Percentiles rank a stretch among this genome's conserved stretches.
Conservation (phyloP, 2,113 vertebrate species). For the Danionella cerebrum region DNA sequence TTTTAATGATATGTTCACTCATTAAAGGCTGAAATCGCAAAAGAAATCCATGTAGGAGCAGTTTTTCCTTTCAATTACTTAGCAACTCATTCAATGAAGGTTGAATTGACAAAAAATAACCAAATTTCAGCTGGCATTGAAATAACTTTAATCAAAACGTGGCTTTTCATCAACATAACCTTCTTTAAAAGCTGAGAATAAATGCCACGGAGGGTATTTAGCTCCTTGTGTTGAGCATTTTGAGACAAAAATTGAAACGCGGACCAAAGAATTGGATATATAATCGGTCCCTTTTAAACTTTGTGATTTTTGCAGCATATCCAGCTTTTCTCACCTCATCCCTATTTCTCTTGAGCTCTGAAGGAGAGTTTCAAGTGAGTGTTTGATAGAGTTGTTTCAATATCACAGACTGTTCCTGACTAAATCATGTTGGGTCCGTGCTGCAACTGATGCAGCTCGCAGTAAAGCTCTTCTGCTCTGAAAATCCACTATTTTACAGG, state of each 20-base stretch:
- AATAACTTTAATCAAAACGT: background rate
- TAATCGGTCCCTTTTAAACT: background rate
- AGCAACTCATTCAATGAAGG: background rate
- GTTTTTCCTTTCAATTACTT: background rate
- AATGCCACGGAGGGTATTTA: background rate
- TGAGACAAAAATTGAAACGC: background rate
- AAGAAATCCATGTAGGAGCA: background rate
- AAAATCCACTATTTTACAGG: no score
- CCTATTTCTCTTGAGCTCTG: background rate
- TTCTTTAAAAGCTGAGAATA: background rate
- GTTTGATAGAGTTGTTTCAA: constrained; percentile 10
- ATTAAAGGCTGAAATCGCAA: background rate
- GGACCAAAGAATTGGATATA: background rate
- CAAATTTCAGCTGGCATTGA: background rate
- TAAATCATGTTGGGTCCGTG: background rate
- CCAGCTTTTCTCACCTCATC: background rate
- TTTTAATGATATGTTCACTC: background rate
- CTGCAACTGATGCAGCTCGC: no score
- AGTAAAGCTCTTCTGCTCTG: no score
- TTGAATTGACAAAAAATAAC: background rate
- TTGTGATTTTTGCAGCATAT: background rate
- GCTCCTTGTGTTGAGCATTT: background rate
- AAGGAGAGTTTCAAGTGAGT: background rate
- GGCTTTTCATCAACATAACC: background rate
- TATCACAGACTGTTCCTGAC: background rate